Evolutionary conservation across 2,797 vertebrate species (phyloP).

Genomic region (Sebastiscus tertius): DNA sequence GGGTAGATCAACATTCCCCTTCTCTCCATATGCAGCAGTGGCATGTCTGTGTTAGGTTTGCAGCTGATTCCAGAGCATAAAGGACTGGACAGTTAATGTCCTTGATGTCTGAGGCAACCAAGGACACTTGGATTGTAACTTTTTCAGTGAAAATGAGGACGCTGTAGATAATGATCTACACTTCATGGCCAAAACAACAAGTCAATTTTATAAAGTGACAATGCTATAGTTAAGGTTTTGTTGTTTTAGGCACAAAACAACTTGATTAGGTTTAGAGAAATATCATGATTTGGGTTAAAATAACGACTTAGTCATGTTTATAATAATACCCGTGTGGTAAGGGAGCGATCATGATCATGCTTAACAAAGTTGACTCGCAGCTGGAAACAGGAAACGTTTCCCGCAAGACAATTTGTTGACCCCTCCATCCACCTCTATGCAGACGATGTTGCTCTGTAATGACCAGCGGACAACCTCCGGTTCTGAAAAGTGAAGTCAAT

Average conservation of each 20-base stretch:
- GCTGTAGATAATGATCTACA: not conserved
- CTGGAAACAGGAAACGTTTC: not conserved
- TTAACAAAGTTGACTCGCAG: not conserved
- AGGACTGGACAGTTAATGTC: not conserved
- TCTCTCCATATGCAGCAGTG: not conserved
- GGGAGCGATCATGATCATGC: not conserved
- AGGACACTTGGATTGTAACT: not conserved
- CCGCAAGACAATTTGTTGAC: not conserved
- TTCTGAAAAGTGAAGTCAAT: no score
- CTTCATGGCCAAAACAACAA: not conserved
- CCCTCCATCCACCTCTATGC: not conserved
- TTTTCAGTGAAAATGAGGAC: not conserved
- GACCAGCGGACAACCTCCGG: no score
- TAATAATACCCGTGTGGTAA: not conserved
- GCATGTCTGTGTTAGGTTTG: not conserved
- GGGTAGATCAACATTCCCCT: not conserved
- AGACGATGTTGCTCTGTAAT: not conserved
- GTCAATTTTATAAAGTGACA: not conserved
- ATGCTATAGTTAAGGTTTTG: not conserved
- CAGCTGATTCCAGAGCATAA: constrained; percentile 2
- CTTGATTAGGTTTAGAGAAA: not conserved
- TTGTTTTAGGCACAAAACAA: not conserved
- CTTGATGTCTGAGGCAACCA: not conserved
- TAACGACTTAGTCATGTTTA: no score
- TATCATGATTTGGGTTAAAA: not conserved